These are phyloP conservation scores for Scaptomyza cyrtandrae DNA, from an alignment of 2,888 invertebrate genomes.

Conservation along the genomic window DNA sequence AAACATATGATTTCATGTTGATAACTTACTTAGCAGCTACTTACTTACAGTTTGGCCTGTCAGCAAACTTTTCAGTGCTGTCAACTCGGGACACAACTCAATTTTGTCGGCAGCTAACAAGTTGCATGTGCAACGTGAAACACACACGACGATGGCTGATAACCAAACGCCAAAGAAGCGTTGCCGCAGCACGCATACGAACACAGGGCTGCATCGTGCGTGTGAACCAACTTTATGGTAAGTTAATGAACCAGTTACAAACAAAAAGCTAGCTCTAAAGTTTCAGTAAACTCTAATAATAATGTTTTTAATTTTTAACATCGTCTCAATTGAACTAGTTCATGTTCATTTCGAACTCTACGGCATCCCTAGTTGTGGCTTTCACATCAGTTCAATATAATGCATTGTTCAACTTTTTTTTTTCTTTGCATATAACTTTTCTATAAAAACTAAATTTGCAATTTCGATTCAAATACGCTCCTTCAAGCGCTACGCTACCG, in stretches of 20 bases:
- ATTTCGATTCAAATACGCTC: conserved; percentile 38
- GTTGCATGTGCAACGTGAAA: conserved; percentile 67
- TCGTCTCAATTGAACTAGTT: conserved; percentile 14
- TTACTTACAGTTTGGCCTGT: conserved; percentile 48
- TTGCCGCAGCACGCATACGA: conserved; percentile 32
- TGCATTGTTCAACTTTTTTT: conserved; percentile 21
- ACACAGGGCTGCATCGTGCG: conserved; percentile 36
- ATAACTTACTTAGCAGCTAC: conserved; percentile 34
- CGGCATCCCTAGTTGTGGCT: conserved; percentile 41
- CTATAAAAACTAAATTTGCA: conserved; percentile 42
- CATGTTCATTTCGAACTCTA: not conserved
- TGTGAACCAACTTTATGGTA: not conserved
- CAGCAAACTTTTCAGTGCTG: conserved; percentile 76
- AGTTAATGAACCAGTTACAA: not conserved
- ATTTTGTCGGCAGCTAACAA: conserved; percentile 49
- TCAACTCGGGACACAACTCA: conserved; percentile 70
- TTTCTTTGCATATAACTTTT: conserved; percentile 25
- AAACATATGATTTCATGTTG: conserved; percentile 34
- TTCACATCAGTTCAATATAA: conserved; percentile 19
- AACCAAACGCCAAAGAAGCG: conserved; percentile 22
- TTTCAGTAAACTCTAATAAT: no score
- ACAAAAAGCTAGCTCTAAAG: not conserved
- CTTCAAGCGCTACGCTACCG: conserved; percentile 13
- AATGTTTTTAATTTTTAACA: no score
- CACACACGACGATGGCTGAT: conserved; percentile 44